Percentiles rank a stretch among this genome's conserved stretches.
Evolutionary conservation across 1,140 invertebrate species (phyloP).

Genomic region (Bombus balteatus): DNA sequence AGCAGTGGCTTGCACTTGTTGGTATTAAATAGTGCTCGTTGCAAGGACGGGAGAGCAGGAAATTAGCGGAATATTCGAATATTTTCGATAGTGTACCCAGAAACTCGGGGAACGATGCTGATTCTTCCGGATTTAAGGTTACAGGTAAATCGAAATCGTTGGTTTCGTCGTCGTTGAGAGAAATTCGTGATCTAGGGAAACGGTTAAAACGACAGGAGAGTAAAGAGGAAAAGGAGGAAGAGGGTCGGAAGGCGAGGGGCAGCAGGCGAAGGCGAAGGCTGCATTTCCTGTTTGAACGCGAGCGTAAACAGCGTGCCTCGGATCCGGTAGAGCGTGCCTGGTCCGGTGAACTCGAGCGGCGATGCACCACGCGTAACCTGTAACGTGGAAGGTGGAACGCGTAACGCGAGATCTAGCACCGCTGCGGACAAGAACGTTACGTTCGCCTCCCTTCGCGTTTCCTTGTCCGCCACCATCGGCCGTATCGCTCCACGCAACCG

Average conservation of each 20-base stretch:
- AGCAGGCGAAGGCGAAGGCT: background rate
- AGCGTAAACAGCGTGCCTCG: conserved; percentile 26
- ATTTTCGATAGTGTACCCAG: conserved; percentile 40
- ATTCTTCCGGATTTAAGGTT: conserved; percentile 79
- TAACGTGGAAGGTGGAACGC: conserved; percentile 9
- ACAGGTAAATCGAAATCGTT: conserved; percentile 71
- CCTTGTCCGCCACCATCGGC: background rate
- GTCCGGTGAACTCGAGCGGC: conserved; percentile 54
- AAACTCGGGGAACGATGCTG: conserved; percentile 70
- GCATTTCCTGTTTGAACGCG: conserved; percentile 46
- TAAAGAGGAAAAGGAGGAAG: background rate
- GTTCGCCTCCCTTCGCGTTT: background rate
- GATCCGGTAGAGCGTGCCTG: conserved; percentile 28
- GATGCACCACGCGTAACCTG: conserved; percentile 25
- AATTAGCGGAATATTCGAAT: conserved; percentile 9
- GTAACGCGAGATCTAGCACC: background rate
- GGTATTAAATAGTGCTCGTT: background rate
- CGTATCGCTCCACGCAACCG: too few relatives aligned
- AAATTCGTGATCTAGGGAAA: too few relatives aligned
- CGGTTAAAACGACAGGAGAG: background rate
- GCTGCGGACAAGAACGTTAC: background rate
- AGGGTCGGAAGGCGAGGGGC: too few relatives aligned
- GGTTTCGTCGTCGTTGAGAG: background rate
- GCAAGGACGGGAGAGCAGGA: conserved; percentile 35
- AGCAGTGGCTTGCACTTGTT: background rate